Evolutionary conservation across 2,888 invertebrate genomes (phyloP).

Genomic region (Ptilodon capucinus): DNA sequence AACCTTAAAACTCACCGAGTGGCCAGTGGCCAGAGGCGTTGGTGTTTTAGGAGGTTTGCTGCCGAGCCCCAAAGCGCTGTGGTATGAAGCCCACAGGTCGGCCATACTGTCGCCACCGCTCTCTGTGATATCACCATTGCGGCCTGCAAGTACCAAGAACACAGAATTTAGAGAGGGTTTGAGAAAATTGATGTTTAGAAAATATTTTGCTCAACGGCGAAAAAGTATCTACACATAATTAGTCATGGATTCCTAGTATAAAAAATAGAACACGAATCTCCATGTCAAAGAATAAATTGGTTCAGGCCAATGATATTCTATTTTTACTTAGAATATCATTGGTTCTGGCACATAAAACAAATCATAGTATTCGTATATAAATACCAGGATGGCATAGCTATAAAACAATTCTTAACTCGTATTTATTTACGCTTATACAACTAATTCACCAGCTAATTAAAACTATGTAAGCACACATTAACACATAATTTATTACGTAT

Average conservation of each 20-base stretch:
- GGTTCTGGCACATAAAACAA: no score
- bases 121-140: constrained; percentile 84
- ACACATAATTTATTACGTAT: constrained; percentile 13
- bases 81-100: constrained; percentile 93
- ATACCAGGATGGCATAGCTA: constrained; percentile 2
- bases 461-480: constrained; percentile 11
- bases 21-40: constrained; percentile 83
- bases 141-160: constrained; percentile 68
- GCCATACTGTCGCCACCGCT: constrained; percentile 88
- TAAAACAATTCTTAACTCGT: background rate
- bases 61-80: constrained; percentile 89
- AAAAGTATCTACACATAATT: no score
- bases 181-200: background rate
- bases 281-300: no score
- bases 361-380: constrained; percentile 4
- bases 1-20: constrained; percentile 86
- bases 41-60: constrained; percentile 73
- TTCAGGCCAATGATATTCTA: no score
- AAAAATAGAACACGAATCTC: no score
- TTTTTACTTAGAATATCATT: no score
- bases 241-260: no score
- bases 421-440: constrained; percentile 10
- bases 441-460: constrained; percentile 25
- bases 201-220: no score
- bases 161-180: constrained; percentile 17